Conservation (phyloP, 2,113 vertebrate genomes). For the Lophura nycthemera region DNA sequence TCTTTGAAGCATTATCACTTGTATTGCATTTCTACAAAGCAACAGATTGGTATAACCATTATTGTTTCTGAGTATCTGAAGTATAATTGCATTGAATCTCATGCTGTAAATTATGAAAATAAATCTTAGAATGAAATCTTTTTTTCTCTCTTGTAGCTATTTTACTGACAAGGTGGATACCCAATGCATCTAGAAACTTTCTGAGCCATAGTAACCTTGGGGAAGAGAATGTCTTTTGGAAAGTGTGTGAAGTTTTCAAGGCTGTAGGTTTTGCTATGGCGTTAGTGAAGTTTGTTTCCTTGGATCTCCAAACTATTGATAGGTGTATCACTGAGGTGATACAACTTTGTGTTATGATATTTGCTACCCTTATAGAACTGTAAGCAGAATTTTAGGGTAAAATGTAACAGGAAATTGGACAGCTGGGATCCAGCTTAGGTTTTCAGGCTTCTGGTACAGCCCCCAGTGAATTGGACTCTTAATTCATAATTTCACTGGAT, state of each 20-base stretch:
- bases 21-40: neutral
- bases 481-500: neutral
- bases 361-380: neutral
- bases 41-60: neutral
- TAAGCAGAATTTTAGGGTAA: neutral
- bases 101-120: neutral
- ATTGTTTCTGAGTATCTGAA: neutral
- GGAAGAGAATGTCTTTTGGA: neutral
- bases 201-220: neutral
- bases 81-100: neutral
- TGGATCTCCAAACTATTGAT: neutral
- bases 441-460: neutral
- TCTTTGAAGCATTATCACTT: accelerated
- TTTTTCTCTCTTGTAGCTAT: neutral
- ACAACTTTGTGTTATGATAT: neutral
- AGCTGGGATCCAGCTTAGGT: neutral
- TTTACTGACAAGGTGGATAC: neutral
- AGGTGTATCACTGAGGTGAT: neutral
- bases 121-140: neutral
- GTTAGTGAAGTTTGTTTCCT: neutral
- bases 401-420: neutral
- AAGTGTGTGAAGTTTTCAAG: neutral
- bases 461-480: neutral
- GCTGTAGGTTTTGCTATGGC: neutral
- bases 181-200: neutral